Conservation (phyloP, 2,888 invertebrate genomes). For the Diadegma fenestrale region DNA sequence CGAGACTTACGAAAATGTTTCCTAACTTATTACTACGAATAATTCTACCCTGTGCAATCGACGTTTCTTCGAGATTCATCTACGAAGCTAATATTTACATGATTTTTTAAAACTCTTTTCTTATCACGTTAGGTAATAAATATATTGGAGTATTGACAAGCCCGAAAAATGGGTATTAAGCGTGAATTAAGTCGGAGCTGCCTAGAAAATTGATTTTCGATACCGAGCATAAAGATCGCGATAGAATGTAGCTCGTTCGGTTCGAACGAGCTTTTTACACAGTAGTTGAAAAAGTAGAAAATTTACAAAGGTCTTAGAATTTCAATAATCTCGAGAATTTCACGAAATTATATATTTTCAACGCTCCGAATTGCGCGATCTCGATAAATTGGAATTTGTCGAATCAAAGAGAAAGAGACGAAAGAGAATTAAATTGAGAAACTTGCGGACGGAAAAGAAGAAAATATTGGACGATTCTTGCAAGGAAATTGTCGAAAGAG, state of each 20-base stretch:
- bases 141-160: background rate
- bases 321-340: slow-evolving; percentile 40
- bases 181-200: slow-evolving; percentile 18
- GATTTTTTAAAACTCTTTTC: background rate
- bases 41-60: slow-evolving; percentile 57
- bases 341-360: slow-evolving; percentile 7
- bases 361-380: background rate
- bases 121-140: background rate
- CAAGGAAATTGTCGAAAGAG: background rate
- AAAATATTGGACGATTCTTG: background rate
- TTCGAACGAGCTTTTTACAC: slow-evolving; percentile 3
- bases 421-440: background rate
- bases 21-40: slow-evolving; percentile 42
- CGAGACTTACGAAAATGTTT: background rate
- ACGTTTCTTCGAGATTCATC: slow-evolving; percentile 22
- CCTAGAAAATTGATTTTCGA: slow-evolving; percentile 4
- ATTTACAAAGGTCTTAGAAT: slow-evolving; percentile 57
- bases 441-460: background rate
- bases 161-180: slow-evolving; percentile 2
- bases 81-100: slow-evolving; percentile 54
- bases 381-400: background rate
- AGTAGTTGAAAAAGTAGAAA: slow-evolving; percentile 67
- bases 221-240: background rate
- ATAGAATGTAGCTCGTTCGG: background rate
- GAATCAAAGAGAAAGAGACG: background rate